These are phyloP conservation scores for Crenichthys baileyi DNA, from an alignment of 2,797 vertebrate species.

Conservation along the genomic window DNA sequence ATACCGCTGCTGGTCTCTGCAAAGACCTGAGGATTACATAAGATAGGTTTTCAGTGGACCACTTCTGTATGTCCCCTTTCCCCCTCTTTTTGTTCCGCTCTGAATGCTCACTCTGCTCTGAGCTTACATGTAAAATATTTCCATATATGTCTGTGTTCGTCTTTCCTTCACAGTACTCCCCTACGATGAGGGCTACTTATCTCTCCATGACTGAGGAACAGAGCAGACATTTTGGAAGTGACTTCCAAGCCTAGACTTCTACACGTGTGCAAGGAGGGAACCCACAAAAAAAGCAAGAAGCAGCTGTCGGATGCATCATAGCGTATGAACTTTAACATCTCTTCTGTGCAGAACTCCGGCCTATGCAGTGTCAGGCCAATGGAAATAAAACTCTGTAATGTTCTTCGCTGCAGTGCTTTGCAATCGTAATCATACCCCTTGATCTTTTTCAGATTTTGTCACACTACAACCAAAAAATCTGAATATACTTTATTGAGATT, in stretches of 20 bases:
- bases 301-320: constrained; percentile 8
- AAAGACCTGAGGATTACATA: neutral
- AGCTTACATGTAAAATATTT: constrained; percentile 3
- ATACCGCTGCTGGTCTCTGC: neutral
- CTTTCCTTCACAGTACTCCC: constrained; percentile 87
- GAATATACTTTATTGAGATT: neutral
- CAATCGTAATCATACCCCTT: neutral
- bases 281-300: constrained; percentile 3
- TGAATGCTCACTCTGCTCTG: constrained; percentile 7
- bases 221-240: constrained; percentile 82
- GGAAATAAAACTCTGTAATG: constrained; percentile 11
- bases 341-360: constrained; percentile 17
- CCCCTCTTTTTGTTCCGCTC: neutral
- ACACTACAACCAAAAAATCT: neutral
- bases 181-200: constrained; percentile 96
- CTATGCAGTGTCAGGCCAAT: constrained; percentile 22
- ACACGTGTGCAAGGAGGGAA: constrained; percentile 21
- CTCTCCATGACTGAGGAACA: constrained; percentile 92
- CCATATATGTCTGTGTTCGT: constrained; percentile 40
- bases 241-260: constrained; percentile 85
- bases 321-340: constrained; percentile 30
- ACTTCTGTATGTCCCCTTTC: constrained; percentile 28
- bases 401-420: constrained; percentile 12
- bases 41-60: constrained; percentile 32
- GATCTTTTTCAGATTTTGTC: neutral